Evolutionary conservation across 2,113 vertebrate genomes (phyloP), one percentile per base, ranked within the genome.

Genomic region (Embiotoca jacksoni): DNA sequence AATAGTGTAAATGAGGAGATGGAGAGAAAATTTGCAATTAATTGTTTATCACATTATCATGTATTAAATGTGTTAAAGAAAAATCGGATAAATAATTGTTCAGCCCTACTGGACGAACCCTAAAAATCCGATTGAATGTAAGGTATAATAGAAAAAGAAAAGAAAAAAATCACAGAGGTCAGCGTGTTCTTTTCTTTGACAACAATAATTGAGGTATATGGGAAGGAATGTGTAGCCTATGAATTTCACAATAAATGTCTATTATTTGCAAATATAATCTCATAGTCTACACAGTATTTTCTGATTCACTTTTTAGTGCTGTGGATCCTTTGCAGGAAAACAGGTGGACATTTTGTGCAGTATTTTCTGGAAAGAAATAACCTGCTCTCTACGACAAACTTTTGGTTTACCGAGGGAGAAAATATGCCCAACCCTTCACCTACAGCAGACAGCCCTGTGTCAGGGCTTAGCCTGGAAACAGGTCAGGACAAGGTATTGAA

Each of bases 401-500:
- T 44, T n/a, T 33, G 62, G 6, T 39, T 54, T 39, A 65, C 32
- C 57, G 41, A 49, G n/a, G 55, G 13, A 72, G 31, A 46, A 52
- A 52, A 6, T 32, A 16, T 14, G 47, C 44, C 58, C 37, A 50
- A 56, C 32, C 47, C 35, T 75, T 61, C 49, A 37, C 16, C 15
- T 7, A n/a, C 23, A 57, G 66, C 23, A 49, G 53, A 46, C 5
- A 52, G 31, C 35, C 61, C 49, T 61, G 32, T 72, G 68, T 70
- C 68, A 79, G 62, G 37, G 56, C 37, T 57, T 63, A 82, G 65
- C 54, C 70, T 81, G 52, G 50, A 69, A 83, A 72, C 75, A 73
- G 80, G 69, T 80, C 82, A 85, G 87, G 85, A 72, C 71, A 67
- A 74, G 75, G 55, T 59, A 57, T 1, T 54, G 80, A 58, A 52